A percentile compares a stretch with the other conserved stretches of the same genome.
Conservation (phyloP, 2,797 vertebrate species). For the Erethizon dorsatum region DNA sequence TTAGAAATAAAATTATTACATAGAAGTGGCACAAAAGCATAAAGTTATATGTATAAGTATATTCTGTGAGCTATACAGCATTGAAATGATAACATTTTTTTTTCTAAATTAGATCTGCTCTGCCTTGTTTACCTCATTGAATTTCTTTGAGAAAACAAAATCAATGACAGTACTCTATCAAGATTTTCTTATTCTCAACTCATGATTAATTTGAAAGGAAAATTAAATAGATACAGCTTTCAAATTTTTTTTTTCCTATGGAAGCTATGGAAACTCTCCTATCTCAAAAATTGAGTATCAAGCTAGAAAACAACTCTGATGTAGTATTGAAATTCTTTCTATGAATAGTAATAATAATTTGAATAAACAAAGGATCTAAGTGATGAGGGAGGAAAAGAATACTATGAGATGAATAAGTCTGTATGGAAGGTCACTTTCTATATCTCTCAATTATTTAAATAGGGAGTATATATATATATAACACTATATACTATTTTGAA, state of each 20-base stretch:
- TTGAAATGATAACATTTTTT: not conserved
- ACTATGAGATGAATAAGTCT: not conserved
- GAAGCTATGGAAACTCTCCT: not conserved
- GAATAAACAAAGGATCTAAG: not conserved
- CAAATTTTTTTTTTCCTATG: not conserved
- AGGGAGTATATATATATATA: not conserved
- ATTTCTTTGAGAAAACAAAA: conserved; percentile 53
- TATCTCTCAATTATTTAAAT: not conserved
- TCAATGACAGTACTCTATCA: not conserved
- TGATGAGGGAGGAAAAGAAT: not conserved
- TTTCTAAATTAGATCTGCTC: not conserved
- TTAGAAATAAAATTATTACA: not conserved
- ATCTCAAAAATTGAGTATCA: not conserved
- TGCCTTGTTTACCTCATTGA: conserved; percentile 5
- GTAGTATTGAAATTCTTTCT: not conserved
- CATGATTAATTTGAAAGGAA: conserved; percentile 1
- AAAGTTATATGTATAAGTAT: not conserved
- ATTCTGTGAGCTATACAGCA: not conserved
- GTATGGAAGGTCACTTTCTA: not conserved
- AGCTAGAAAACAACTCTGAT: not conserved
- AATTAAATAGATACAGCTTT: conserved; percentile 3
- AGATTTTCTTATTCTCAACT: not conserved
- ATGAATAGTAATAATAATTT: not conserved
- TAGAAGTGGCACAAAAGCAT: not conserved
- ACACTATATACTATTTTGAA: not conserved